Percentiles rank a stretch among this genome's conserved stretches.
Conservation (phyloP, 1,140 invertebrate species). For the Heliconius himera region DNA sequence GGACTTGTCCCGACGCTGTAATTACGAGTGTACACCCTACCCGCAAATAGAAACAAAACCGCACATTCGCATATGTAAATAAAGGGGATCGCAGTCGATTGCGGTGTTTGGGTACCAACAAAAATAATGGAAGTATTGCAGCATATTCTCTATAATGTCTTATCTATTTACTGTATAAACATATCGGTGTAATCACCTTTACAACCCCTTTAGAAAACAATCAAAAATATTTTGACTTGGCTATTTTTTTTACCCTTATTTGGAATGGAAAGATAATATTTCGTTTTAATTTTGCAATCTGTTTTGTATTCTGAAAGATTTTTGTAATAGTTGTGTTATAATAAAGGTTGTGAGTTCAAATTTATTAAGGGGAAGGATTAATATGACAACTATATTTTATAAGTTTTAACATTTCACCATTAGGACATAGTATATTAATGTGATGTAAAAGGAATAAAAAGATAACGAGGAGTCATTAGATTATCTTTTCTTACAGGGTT, state of each 20-base stretch:
- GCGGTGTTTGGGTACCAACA: slow-evolving; percentile 47
- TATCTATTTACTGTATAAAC: slow-evolving; percentile 42
- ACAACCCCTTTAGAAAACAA: background rate
- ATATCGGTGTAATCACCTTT: slow-evolving; percentile 39
- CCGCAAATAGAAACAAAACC: slow-evolving; percentile 76
- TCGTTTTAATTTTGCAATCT: background rate
- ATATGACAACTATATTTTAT: too few relatives aligned
- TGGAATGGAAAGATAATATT: slow-evolving; percentile 29
- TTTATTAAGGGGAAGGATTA: too few relatives aligned
- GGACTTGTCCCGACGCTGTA: slow-evolving; percentile 68
- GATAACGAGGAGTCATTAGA: too few relatives aligned
- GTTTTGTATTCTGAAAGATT: background rate
- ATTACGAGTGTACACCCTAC: slow-evolving; percentile 74
- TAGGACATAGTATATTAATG: too few relatives aligned
- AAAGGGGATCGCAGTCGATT: slow-evolving; percentile 61
- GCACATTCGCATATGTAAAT: slow-evolving; percentile 74
- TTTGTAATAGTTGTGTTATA: too few relatives aligned
- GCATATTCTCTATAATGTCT: slow-evolving; percentile 42
- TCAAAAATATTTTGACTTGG: background rate
- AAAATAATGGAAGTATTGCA: slow-evolving; percentile 49
- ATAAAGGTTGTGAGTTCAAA: too few relatives aligned
- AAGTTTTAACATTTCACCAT: too few relatives aligned
- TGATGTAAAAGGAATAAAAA: too few relatives aligned
- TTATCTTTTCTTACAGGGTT: too few relatives aligned
- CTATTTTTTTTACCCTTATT: slow-evolving; percentile 8